A percentile compares a stretch with the other conserved stretches of the same genome.
phyloP scores from a whole-genome alignment of 2,797 vertebrate genomes.

The Eulemur albifrons region DNA sequence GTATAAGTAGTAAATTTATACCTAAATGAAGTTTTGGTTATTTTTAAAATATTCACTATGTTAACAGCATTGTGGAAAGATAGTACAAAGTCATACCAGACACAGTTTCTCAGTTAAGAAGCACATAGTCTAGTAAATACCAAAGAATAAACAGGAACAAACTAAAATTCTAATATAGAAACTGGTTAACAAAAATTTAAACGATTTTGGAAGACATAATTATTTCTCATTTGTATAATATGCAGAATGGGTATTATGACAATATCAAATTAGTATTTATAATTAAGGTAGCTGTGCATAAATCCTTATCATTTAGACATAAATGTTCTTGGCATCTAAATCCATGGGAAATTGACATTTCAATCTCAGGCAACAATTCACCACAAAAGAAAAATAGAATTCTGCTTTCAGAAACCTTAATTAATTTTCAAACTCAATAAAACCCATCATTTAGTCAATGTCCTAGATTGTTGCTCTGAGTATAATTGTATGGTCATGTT shows the following conservation, averaged over 20 bases:
- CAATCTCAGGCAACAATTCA: neutral
- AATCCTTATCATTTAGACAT: neutral
- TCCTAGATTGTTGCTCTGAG: neutral
- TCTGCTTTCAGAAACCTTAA: neutral
- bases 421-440: neutral
- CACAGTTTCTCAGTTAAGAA: neutral
- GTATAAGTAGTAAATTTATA: neutral
- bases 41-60: neutral
- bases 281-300: neutral
- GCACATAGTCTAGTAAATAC: neutral
- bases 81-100: neutral
- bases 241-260: neutral
- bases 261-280: conserved; percentile 19
- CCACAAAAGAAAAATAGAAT: neutral
- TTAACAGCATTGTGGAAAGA: neutral
- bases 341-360: conserved; percentile 33
- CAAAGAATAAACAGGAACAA: neutral
- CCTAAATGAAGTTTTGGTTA: neutral
- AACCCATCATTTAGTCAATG: neutral
- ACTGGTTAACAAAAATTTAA: neutral
- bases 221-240: neutral
- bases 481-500: neutral
- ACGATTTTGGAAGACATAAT: neutral
- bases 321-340: conserved; percentile 30
- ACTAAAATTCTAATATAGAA: neutral